Base-by-base conservation (phyloP, 2,888 invertebrate genomes). In the Parnassius mnemosyne region DNA sequence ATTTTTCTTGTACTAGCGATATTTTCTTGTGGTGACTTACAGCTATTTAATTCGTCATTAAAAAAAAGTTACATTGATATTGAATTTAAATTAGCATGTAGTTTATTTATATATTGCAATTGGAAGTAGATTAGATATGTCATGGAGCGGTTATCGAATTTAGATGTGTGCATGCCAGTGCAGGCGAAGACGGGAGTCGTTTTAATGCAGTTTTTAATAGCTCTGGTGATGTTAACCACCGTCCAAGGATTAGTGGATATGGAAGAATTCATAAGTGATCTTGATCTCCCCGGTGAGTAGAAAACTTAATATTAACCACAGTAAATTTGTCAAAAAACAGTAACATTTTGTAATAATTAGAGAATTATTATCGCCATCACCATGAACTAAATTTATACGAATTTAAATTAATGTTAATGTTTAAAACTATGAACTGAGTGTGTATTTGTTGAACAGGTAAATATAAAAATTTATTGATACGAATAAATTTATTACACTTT, bases 251-350 rank as follows among this genome's bases (percentile, higher is more conserved):
- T 55, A 9, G 59, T 63, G 11, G 55, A 59, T 10, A 60, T 56
- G 56, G 59, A 63, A 34, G 55, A 63, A 50, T 63, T 56, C 25
- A 63, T 60, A 9, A 63, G 52, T 20, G 63, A 63, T 25, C 43
- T 63, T 11, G 63, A 63, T 52, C 56, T 63, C 1, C 63, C 63
- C n/a, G 63, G 63, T 63, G n/a, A 63, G 57, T 50, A 0, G 7
- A 49, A 11, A 43, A 3, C 10, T 11, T 43, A 34, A 34, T 0
- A 34, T 5, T 34, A 7, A 20, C 20, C 1, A 20, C 20, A 20
- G 20, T 20, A 20, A 20, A 20, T 20, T 20, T 2, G 20, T 20
- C 20, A 20, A 20, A 20, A 20, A 20, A n/a, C n/a, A 1, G 20
- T 20, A 20, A 20, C 34, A 34, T 7, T 34, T 34, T 34, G 34